A percentile compares a stretch with the other conserved stretches of the same genome.
Evolutionary conservation across 2,113 vertebrate species (phyloP).

Genomic region (Urocolius indicus): DNA sequence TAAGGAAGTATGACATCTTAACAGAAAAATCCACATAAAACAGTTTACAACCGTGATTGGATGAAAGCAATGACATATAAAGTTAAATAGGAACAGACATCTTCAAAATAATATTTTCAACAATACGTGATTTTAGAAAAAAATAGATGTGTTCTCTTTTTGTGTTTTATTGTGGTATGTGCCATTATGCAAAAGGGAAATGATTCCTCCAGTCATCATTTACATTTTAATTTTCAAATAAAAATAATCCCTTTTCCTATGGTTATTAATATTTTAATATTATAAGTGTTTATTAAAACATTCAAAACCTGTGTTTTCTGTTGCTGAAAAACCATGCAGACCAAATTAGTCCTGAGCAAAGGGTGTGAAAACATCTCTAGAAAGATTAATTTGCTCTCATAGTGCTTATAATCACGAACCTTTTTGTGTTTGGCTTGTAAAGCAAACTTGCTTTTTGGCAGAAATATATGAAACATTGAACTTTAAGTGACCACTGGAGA

Average conservation of each 20-base stretch:
- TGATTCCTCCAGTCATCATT: not conserved
- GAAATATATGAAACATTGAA: constrained; percentile 10
- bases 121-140: not conserved
- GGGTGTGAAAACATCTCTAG: not conserved
- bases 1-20: not conserved
- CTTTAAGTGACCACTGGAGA: constrained; percentile 36
- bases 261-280: constrained; percentile 21
- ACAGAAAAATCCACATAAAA: not conserved
- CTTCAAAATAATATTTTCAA: not conserved
- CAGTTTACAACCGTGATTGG: not conserved
- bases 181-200: not conserved
- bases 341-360: constrained; percentile 1
- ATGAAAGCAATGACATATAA: not conserved
- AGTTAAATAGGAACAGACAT: not conserved
- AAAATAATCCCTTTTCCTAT: not conserved
- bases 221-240: not conserved
- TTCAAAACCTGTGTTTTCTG: not conserved
- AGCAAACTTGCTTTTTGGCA: not conserved
- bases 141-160: not conserved
- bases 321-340: not conserved
- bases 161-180: not conserved
- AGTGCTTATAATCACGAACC: not conserved
- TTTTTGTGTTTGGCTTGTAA: constrained; percentile 19
- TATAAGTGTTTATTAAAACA: constrained; percentile 13
- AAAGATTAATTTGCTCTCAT: constrained; percentile 20